Percentiles rank a stretch among this genome's conserved stretches.
These are phyloP conservation scores for Antigone vipio DNA, from an alignment of 2,113 vertebrate genomes.

Conservation along the genomic window DNA sequence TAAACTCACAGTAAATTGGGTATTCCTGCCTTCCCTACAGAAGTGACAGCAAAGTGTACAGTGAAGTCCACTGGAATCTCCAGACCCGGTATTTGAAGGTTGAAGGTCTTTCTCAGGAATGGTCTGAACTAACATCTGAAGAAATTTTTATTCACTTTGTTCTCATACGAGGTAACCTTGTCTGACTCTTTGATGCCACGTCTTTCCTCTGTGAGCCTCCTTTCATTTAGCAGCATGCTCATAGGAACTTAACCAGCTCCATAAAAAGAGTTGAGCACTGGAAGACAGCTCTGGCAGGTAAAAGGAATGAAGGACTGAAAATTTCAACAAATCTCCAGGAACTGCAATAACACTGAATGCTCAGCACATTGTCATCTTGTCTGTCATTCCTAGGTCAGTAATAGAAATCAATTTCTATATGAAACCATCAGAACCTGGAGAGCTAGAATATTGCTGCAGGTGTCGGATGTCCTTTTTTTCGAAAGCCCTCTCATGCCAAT, in stretches of 20 bases:
- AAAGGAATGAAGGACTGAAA: background rate
- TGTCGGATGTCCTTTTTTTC: background rate
- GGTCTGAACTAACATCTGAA: background rate
- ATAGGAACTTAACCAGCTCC: background rate
- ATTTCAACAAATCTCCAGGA: constrained; percentile 27
- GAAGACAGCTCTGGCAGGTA: constrained; percentile 7
- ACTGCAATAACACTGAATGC: background rate
- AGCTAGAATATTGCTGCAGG: constrained; percentile 22
- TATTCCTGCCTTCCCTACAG: background rate
- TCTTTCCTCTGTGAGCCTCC: background rate
- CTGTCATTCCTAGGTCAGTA: constrained; percentile 15
- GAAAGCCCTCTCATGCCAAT: background rate
- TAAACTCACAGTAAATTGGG: background rate
- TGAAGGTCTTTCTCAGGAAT: background rate
- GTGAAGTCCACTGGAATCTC: background rate
- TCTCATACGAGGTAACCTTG: background rate
- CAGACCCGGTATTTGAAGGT: background rate
- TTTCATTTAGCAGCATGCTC: background rate
- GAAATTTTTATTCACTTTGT: background rate
- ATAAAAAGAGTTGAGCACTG: background rate
- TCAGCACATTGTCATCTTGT: background rate
- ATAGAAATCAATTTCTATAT: constrained; percentile 43
- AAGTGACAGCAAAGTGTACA: background rate
- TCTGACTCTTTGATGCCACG: background rate
- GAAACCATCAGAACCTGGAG: background rate